These are phyloP conservation scores for Ancistrus triradiatus DNA, from an alignment of 2,113 vertebrate species.

Conservation along the genomic window DNA sequence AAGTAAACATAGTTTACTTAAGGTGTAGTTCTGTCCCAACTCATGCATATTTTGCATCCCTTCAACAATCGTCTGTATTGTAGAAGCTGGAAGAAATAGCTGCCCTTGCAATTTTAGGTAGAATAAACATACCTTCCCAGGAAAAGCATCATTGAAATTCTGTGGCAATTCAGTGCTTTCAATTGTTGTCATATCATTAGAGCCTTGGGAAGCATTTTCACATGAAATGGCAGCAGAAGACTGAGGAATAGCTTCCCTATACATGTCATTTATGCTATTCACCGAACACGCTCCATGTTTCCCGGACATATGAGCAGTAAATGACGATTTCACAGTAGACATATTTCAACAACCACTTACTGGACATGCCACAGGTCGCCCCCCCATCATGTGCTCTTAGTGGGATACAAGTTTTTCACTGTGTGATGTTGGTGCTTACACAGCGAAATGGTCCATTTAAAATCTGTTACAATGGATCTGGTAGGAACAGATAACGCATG, in stretches of 20 bases:
- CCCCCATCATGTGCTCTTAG: conserved; percentile 37
- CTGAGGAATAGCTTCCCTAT: conserved; percentile 31
- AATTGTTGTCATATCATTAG: too few relatives aligned
- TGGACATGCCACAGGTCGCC: conserved; percentile 35
- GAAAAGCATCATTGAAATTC: conserved; percentile 36
- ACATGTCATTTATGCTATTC: conserved; percentile 35
- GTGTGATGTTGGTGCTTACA: too few relatives aligned
- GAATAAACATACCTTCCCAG: conserved; percentile 45
- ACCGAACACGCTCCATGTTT: conserved; percentile 41
- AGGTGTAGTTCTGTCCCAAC: conserved; percentile 41
- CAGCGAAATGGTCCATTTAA: too few relatives aligned
- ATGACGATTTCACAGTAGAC: conserved; percentile 44
- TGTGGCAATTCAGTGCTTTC: too few relatives aligned
- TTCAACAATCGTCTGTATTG: too few relatives aligned
- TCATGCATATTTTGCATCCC: conserved; percentile 48
- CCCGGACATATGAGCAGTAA: conserved; percentile 46
- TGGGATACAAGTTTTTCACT: conserved; percentile 2
- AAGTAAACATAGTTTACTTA: conserved; percentile 35
- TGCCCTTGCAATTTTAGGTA: conserved; percentile 47
- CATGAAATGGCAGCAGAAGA: neutral
- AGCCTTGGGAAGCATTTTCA: conserved; percentile 38
- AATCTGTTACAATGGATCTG: too few relatives aligned
- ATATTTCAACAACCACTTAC: too few relatives aligned
- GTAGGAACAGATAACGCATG: too few relatives aligned
- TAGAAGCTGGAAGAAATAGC: too few relatives aligned